These are phyloP conservation scores for Sphenodon punctatus DNA, from an alignment of 2,797 vertebrate genomes.

Conservation along the genomic window DNA sequence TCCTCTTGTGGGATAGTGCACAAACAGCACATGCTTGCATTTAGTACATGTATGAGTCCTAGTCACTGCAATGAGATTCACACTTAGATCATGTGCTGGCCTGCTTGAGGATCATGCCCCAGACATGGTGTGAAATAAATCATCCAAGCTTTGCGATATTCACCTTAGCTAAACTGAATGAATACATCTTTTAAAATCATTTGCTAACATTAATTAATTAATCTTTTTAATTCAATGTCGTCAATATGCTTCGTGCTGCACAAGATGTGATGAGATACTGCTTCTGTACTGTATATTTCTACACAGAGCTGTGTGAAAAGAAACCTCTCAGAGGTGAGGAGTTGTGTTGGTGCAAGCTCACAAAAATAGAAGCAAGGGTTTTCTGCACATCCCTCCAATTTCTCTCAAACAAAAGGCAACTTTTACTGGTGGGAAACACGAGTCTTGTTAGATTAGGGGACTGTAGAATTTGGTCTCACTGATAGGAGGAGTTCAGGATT, in stretches of 20 bases:
- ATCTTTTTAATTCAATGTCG: not conserved
- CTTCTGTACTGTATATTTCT: not conserved
- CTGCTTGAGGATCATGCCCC: too few relatives aligned
- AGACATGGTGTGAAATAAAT: not conserved
- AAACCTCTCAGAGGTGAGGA: not conserved
- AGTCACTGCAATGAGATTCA: too few relatives aligned
- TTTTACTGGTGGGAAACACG: fast-evolving
- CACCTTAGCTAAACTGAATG: too few relatives aligned
- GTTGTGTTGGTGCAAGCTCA: not conserved
- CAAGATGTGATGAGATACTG: not conserved
- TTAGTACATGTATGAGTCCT: too few relatives aligned
- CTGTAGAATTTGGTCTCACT: fast-evolving
- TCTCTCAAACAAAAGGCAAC: fast-evolving
- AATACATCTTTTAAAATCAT: not conserved
- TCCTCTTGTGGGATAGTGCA: too few relatives aligned
- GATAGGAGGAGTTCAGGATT: not conserved
- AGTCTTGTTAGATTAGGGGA: not conserved
- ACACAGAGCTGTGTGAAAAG: not conserved
- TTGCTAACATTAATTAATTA: not conserved
- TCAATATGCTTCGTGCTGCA: not conserved
- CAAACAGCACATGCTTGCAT: too few relatives aligned
- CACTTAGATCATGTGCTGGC: too few relatives aligned
- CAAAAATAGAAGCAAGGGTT: not conserved
- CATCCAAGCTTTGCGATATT: not conserved
- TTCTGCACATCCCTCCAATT: not conserved